Conservation (phyloP, 2,888 invertebrate species). For the Drosophila melanosoma region DNA sequence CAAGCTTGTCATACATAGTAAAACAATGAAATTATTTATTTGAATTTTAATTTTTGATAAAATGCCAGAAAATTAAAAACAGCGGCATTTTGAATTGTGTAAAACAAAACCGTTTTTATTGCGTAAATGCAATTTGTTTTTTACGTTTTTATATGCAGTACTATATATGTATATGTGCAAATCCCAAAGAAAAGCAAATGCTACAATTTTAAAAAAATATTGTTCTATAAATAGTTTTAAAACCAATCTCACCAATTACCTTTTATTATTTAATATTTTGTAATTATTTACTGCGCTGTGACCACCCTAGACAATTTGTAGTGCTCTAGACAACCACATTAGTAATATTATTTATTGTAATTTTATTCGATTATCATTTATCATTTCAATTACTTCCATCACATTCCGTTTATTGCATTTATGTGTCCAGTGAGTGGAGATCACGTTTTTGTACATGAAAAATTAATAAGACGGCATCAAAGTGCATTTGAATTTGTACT, state of each 20-base stretch:
- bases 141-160: slow-evolving; percentile 65
- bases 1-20: slow-evolving; percentile 53
- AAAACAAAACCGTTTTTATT: slow-evolving; percentile 69
- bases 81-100: slow-evolving; percentile 42
- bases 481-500: slow-evolving; percentile 25
- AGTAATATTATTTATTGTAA: slow-evolving; percentile 13
- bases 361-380: slow-evolving; percentile 8
- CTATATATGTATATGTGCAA: slow-evolving; percentile 29
- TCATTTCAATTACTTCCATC: slow-evolving; percentile 14
- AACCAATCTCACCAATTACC: slow-evolving; percentile 44
- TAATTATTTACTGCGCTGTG: slow-evolving; percentile 25
- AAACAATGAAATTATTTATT: background rate
- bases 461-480: slow-evolving; percentile 14
- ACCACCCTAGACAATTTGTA: slow-evolving; percentile 45
- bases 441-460: slow-evolving; percentile 28
- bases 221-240: slow-evolving; percentile 38
- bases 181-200: slow-evolving; percentile 37
- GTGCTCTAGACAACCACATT: slow-evolving; percentile 45
- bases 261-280: slow-evolving; percentile 13
- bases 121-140: slow-evolving; percentile 85
- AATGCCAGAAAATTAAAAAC: slow-evolving; percentile 46
- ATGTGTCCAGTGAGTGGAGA: slow-evolving; percentile 48
- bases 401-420: slow-evolving; percentile 41
- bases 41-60: slow-evolving; percentile 19
- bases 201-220: slow-evolving; percentile 15